A percentile compares a stretch with the other conserved stretches of the same genome.
These are phyloP conservation scores for Tetrax tetrax DNA, from an alignment of 2,113 vertebrate species.

Conservation along the genomic window DNA sequence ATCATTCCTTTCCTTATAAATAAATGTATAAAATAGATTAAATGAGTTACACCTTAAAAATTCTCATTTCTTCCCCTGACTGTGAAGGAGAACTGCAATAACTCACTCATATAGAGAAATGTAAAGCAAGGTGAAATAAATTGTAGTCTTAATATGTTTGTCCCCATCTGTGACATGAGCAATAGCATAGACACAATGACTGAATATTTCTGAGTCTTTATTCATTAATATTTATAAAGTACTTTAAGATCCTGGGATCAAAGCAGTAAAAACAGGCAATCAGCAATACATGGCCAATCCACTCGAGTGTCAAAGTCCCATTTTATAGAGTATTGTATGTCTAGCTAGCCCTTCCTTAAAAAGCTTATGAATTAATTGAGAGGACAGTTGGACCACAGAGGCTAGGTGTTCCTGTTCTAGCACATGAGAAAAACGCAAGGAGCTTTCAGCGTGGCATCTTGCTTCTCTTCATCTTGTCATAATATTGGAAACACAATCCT, in stretches of 20 bases:
- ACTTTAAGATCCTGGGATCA: constrained; percentile 59
- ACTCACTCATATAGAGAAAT: constrained; percentile 50
- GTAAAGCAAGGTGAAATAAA: constrained; percentile 58
- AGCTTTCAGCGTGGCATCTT: not conserved
- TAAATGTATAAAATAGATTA: constrained; percentile 68
- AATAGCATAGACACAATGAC: constrained; percentile 58
- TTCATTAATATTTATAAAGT: constrained; percentile 69
- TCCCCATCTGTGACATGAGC: constrained; percentile 35
- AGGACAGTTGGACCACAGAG: not conserved
- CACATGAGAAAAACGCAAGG: not conserved
- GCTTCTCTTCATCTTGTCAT: not conserved
- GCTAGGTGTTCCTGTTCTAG: not conserved
- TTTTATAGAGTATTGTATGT: not conserved
- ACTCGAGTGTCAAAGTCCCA: not conserved
- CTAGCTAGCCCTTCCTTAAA: not conserved
- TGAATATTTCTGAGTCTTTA: constrained; percentile 56
- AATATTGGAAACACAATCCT: not conserved
- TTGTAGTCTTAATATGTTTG: constrained; percentile 52
- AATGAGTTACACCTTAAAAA: constrained; percentile 60
- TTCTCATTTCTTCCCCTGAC: constrained; percentile 48
- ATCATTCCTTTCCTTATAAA: constrained; percentile 55
- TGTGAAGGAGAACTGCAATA: constrained; percentile 47
- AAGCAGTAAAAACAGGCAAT: constrained; percentile 63
- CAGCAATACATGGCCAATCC: constrained; percentile 29
- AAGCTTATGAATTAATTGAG: constrained; percentile 9